Evolutionary conservation across 2,888 invertebrate genomes (phyloP).

Genomic region (Resseliella maxima): DNA sequence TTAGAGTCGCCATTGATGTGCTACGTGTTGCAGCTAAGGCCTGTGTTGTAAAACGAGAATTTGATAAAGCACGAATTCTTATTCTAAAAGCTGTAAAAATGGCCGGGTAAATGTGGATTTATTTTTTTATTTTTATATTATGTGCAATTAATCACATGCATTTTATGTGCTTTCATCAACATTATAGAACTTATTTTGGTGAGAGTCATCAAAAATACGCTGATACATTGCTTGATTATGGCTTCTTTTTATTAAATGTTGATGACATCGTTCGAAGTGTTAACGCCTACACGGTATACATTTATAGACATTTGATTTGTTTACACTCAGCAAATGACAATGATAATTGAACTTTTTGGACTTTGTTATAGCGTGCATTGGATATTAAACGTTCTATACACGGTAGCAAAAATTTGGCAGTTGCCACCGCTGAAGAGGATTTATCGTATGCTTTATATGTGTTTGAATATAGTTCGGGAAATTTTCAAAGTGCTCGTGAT

Average conservation of each 20-base stretch:
- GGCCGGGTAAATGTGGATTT: constrained; percentile 66
- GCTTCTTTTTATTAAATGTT: constrained; percentile 89
- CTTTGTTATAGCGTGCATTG: constrained; percentile 74
- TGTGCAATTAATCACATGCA: not conserved
- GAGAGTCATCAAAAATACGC: constrained; percentile 83
- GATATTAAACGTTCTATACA: constrained; percentile 80
- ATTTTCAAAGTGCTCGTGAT: constrained; percentile 83
- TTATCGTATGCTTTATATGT: constrained; percentile 93
- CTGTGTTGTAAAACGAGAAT: constrained; percentile 89
- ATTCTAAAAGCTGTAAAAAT: constrained; percentile 67
- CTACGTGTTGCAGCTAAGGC: constrained; percentile 88
- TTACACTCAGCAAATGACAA: no score
- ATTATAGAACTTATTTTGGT: constrained; percentile 68
- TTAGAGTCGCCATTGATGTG: constrained; percentile 81
- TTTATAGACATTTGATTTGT: constrained; percentile 54
- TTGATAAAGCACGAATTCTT: constrained; percentile 82
- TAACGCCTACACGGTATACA: constrained; percentile 80
- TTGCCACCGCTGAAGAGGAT: constrained; percentile 92
- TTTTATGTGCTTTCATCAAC: not conserved
- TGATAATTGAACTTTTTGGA: no score
- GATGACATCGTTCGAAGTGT: constrained; percentile 88
- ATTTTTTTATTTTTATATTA: not conserved
- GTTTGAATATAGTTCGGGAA: constrained; percentile 89
- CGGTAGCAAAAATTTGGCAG: constrained; percentile 85
- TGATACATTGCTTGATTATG: constrained; percentile 87